Conservation (phyloP, 2,113 vertebrate genomes). For the Helogale parvula region DNA sequence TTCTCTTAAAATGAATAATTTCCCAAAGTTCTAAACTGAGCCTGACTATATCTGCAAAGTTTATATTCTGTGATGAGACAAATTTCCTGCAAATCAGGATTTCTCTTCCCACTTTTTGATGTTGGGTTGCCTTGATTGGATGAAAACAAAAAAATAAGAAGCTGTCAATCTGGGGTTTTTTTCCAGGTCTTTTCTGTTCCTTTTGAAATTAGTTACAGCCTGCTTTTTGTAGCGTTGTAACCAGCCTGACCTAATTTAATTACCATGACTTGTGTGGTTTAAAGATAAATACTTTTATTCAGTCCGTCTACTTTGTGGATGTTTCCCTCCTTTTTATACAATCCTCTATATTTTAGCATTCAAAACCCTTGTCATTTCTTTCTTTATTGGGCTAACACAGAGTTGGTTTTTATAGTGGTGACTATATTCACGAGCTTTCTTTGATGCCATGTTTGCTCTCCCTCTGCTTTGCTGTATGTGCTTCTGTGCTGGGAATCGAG, state of each 20-base stretch:
- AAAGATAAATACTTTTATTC: constrained; percentile 86
- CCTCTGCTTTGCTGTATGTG: constrained; percentile 43
- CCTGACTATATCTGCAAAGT: not conserved
- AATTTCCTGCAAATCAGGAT: constrained; percentile 71
- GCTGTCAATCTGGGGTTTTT: constrained; percentile 80
- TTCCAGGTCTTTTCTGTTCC: constrained; percentile 80
- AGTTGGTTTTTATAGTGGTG: constrained; percentile 73
- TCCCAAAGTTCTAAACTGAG: constrained; percentile 45
- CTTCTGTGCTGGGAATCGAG: constrained; percentile 57
- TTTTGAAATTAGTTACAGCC: constrained; percentile 86
- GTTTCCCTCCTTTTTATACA: constrained; percentile 74
- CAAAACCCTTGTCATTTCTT: constrained; percentile 71
- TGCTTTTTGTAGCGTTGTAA: constrained; percentile 80
- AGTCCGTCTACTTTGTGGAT: constrained; percentile 75
- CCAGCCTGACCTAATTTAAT: constrained; percentile 85
- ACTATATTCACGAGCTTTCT: constrained; percentile 76
- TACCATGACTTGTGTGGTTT: constrained; percentile 83
- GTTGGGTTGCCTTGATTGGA: constrained; percentile 76
- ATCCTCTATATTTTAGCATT: constrained; percentile 80
- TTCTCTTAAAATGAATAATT: constrained; percentile 49
- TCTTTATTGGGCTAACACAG: constrained; percentile 69
- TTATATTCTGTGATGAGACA: constrained; percentile 52
- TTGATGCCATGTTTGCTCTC: constrained; percentile 74
- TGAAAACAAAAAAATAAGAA: constrained; percentile 36
- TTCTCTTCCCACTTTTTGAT: constrained; percentile 57